A percentile compares a stretch with the other conserved stretches of the same genome.
These are phyloP conservation scores for Galeopsomyia nigrocyanea DNA, from an alignment of 2,888 invertebrate species.

Conservation along the genomic window DNA sequence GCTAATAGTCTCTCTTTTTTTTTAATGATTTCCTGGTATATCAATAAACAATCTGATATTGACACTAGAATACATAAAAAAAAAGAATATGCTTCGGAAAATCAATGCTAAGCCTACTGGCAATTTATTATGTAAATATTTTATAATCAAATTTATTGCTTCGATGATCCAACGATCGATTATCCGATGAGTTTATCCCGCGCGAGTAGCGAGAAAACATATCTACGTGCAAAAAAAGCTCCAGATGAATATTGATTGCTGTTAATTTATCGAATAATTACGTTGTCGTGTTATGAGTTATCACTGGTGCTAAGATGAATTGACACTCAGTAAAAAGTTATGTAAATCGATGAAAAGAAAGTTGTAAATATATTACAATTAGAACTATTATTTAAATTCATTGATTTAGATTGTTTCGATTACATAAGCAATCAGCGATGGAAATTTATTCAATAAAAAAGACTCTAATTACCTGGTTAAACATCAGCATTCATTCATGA, in stretches of 20 bases:
- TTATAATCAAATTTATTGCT: background rate
- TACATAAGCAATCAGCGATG: constrained; percentile 34
- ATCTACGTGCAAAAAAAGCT: no score
- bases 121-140: background rate
- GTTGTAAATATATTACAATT: background rate
- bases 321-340: constrained; percentile 2
- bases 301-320: background rate
- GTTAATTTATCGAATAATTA: no score
- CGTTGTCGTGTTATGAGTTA: no score
- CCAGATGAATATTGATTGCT: no score
- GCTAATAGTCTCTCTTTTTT: constrained; percentile 28
- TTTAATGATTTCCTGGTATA: constrained; percentile 3
- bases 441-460: constrained; percentile 32
- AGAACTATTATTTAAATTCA: constrained; percentile 5
- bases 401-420: constrained; percentile 19
- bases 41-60: background rate
- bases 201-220: no score
- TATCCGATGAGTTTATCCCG: no score
- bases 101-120: background rate
- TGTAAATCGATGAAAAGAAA: constrained; percentile 10
- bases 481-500: constrained; percentile 29
- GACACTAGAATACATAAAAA: background rate
- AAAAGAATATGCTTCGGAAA: background rate
- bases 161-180: no score
- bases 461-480: constrained; percentile 24